Conservation (phyloP, 2,113 vertebrate genomes). For the Austrofundulus limnaeus region DNA sequence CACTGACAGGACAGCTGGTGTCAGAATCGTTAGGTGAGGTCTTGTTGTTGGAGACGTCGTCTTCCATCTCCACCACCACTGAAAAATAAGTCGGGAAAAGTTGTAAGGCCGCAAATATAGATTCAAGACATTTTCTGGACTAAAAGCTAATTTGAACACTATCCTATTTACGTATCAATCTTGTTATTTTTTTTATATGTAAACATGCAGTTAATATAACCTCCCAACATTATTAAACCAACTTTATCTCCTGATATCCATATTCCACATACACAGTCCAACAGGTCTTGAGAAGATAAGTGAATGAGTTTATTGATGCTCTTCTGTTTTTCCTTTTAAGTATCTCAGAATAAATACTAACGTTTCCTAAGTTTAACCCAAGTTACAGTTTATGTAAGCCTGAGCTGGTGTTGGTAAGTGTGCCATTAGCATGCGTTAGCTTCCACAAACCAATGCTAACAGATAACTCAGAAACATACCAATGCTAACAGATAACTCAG, state of each 20-base stretch:
- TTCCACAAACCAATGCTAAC: not conserved
- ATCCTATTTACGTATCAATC: too few relatives aligned
- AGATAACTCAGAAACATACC: not conserved
- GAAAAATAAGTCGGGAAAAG: constrained; percentile 14
- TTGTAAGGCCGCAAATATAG: not conserved
- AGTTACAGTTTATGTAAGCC: too few relatives aligned
- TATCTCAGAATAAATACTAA: not conserved
- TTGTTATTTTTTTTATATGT: too few relatives aligned
- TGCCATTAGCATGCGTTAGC: too few relatives aligned
- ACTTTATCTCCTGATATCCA: not conserved
- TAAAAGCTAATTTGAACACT: not conserved
- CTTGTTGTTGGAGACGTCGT: constrained; percentile 31
- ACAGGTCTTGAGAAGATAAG: not conserved
- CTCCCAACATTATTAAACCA: not conserved
- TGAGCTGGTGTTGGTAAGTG: too few relatives aligned
- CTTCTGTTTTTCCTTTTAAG: not conserved
- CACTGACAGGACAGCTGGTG: constrained; percentile 20
- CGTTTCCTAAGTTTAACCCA: too few relatives aligned
- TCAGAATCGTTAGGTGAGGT: constrained; percentile 30
- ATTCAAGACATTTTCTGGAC: not conserved
- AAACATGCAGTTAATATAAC: not conserved
- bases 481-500: not conserved
- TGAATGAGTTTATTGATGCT: not conserved
- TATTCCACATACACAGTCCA: not conserved
- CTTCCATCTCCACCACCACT: constrained; percentile 61